Evolutionary conservation across 2,888 invertebrate species (phyloP).

Genomic region (Congeria kusceri): DNA sequence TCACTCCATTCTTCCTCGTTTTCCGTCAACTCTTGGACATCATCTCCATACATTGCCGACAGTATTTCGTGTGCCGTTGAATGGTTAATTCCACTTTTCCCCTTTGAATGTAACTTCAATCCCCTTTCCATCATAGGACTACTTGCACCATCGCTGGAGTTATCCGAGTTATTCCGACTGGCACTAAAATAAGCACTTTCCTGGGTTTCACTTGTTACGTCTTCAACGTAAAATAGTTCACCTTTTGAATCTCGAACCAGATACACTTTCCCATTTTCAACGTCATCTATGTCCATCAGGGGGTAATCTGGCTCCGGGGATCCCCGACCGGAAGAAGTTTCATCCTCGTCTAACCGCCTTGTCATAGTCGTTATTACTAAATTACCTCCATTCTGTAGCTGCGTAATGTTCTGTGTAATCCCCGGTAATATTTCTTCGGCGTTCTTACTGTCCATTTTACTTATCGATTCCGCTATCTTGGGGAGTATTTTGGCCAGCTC

Average conservation of each 20-base stretch:
- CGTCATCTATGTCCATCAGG: conserved; percentile 56
- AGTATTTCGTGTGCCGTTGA: conserved; percentile 69
- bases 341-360: conserved; percentile 67
- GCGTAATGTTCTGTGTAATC: conserved; percentile 68
- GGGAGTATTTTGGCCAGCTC: conserved; percentile 55
- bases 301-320: conserved; percentile 53
- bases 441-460: conserved; percentile 64
- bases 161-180: conserved; percentile 56
- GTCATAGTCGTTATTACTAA: conserved; percentile 71
- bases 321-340: conserved; percentile 47
- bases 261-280: conserved; percentile 61
- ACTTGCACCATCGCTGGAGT: conserved; percentile 49
- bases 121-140: conserved; percentile 60
- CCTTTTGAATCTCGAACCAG: conserved; percentile 73
- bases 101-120: conserved; percentile 64
- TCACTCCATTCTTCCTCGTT: conserved; percentile 65
- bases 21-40: conserved; percentile 63
- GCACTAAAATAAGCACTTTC: conserved; percentile 70
- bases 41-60: conserved; percentile 62
- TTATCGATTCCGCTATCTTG: conserved; percentile 62
- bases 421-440: conserved; percentile 70
- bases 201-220: conserved; percentile 68
- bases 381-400: conserved; percentile 69
- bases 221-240: conserved; percentile 72
- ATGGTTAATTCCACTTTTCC: conserved; percentile 59